phyloP scores from a whole-genome alignment of 2,888 invertebrate species.

The Dinocampus coccinellae region DNA sequence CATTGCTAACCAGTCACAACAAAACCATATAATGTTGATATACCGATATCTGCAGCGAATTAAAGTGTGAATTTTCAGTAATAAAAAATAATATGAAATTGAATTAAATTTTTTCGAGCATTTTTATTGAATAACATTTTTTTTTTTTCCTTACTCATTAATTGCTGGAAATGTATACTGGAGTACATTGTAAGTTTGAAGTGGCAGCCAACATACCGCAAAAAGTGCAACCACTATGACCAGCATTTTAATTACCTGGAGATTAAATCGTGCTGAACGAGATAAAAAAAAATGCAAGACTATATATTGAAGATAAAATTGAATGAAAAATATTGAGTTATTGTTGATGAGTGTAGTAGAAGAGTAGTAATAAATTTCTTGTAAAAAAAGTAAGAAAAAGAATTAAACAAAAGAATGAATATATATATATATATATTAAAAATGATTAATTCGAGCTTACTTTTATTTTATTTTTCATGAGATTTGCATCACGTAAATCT shows the following conservation, averaged over 20 bases:
- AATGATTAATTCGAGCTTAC: constrained; percentile 68
- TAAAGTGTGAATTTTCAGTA: constrained; percentile 2
- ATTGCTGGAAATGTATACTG: constrained; percentile 79
- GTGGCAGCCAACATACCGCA: constrained; percentile 86
- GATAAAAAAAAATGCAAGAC: neutral
- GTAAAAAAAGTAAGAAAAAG: neutral
- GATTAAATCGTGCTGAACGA: constrained; percentile 31
- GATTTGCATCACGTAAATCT: constrained; percentile 82
- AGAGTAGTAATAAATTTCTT: neutral
- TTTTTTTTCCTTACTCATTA: constrained; percentile 74
- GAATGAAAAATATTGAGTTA: neutral
- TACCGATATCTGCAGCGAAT: constrained; percentile 77
- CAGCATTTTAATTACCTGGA: constrained; percentile 90
- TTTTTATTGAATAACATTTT: too few species aligned
- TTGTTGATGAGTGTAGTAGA: neutral
- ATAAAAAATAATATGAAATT: too few species aligned
- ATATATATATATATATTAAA: neutral
- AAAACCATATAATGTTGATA: constrained; percentile 89
- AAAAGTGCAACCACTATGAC: constrained; percentile 86
- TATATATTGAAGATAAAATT: neutral
- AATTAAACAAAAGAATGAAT: neutral
- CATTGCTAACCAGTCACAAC: constrained; percentile 90
- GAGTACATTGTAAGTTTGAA: constrained; percentile 81
- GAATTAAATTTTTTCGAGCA: neutral
- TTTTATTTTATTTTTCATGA: constrained; percentile 87